Percentiles rank a stretch among this genome's conserved stretches.
Conservation (phyloP, 2,888 invertebrate species). For the Galerucella nymphaeae region DNA sequence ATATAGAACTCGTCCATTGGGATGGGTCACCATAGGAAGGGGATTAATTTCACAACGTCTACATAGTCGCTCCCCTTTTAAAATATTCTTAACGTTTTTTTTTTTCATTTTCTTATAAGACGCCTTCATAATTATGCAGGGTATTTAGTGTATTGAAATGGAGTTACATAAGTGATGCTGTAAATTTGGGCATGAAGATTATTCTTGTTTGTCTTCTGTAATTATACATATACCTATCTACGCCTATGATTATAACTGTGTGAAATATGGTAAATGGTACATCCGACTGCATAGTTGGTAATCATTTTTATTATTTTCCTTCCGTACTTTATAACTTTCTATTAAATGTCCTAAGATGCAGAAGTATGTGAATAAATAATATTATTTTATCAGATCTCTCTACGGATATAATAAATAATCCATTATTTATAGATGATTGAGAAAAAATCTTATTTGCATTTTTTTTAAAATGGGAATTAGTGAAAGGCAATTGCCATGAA, state of each 20-base stretch:
- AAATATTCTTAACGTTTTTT: too few relatives aligned
- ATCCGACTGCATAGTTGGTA: neutral
- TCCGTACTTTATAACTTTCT: neutral
- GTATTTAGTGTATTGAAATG: too few relatives aligned
- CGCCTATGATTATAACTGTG: neutral
- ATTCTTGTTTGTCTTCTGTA: neutral
- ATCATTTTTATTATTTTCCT: neutral
- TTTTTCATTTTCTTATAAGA: too few relatives aligned
- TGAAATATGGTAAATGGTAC: neutral
- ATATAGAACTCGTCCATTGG: too few relatives aligned
- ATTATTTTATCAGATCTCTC: slow-evolving; percentile 6
- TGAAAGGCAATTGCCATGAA: neutral
- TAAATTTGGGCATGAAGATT: too few relatives aligned
- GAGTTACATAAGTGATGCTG: too few relatives aligned
- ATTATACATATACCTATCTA: neutral
- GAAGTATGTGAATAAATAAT: neutral
- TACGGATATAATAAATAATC: neutral
- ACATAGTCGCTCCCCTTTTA: too few relatives aligned
- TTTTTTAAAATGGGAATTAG: neutral
- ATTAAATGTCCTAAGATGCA: neutral
- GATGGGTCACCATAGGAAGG: too few relatives aligned
- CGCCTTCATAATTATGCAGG: too few relatives aligned
- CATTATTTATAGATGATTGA: neutral
- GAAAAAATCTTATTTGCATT: neutral
- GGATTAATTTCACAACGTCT: too few relatives aligned